These are phyloP conservation scores for Barypeithes pellucidus DNA, from an alignment of 2,888 invertebrate genomes.

Conservation along the genomic window DNA sequence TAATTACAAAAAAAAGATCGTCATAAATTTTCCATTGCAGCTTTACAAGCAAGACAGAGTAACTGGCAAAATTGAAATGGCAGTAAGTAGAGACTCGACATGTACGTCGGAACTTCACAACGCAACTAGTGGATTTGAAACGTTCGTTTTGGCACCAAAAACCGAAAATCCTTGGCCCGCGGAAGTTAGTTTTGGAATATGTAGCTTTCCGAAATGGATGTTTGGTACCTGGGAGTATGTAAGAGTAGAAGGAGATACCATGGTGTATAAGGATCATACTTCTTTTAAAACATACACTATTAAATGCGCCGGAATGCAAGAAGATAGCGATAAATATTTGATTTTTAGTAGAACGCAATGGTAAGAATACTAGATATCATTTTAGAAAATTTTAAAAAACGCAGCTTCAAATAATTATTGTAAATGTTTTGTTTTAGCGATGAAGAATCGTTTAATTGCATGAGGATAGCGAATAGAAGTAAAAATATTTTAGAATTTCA, in stretches of 20 bases:
- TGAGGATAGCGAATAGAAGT: slow-evolving; percentile 75
- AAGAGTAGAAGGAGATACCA: slow-evolving; percentile 69
- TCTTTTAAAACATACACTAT: slow-evolving; percentile 73
- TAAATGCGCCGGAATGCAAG: slow-evolving; percentile 68
- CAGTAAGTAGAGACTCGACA: slow-evolving; percentile 78
- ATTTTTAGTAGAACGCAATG: slow-evolving; percentile 74
- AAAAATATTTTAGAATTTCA: slow-evolving; percentile 77
- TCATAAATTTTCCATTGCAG: slow-evolving; percentile 50
- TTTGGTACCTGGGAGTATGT: slow-evolving; percentile 78
- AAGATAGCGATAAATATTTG: slow-evolving; percentile 70
- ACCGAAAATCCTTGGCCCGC: slow-evolving; percentile 68
- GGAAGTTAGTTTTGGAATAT: slow-evolving; percentile 64
- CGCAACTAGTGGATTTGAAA: slow-evolving; percentile 75
- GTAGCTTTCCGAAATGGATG: slow-evolving; percentile 77
- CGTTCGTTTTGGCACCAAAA: slow-evolving; percentile 71
- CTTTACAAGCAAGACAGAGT: slow-evolving; percentile 62
- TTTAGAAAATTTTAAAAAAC: too few species aligned
- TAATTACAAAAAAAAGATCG: too few species aligned
- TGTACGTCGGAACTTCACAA: slow-evolving; percentile 74
- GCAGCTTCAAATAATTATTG: too few species aligned
- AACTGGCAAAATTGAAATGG: slow-evolving; percentile 74
- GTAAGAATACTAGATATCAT: slow-evolving; percentile 68
- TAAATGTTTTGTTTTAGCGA: slow-evolving; percentile 72
- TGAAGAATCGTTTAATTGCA: slow-evolving; percentile 75
- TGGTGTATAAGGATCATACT: slow-evolving; percentile 72